A percentile compares a stretch with the other conserved stretches of the same genome.
Evolutionary conservation across 2,888 invertebrate genomes (phyloP).

Genomic region (Rotaria socialis): DNA sequence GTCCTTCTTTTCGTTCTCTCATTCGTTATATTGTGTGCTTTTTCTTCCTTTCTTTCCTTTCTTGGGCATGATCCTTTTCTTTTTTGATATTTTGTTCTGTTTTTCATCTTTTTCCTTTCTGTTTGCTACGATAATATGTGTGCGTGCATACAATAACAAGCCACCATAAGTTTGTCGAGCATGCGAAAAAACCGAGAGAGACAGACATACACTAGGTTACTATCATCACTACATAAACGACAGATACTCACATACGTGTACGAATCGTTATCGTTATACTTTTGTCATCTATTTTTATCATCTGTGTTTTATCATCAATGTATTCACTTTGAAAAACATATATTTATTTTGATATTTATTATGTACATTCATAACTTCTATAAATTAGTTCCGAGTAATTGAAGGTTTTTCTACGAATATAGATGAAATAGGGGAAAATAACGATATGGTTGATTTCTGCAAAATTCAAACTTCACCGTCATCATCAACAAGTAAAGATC

Average conservation of each 20-base stretch:
- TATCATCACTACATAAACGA: background rate
- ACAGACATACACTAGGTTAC: background rate
- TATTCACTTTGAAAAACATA: background rate
- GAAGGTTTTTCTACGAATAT: background rate
- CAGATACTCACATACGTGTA: background rate
- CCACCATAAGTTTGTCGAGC: background rate
- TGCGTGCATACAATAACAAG: background rate
- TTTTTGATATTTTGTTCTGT: background rate
- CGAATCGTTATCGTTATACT: background rate
- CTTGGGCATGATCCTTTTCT: background rate
- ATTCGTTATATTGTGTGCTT: background rate
- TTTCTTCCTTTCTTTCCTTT: background rate
- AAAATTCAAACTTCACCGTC: background rate
- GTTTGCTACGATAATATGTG: background rate
- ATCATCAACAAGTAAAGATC: constrained; percentile 1
- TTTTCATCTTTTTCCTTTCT: background rate
- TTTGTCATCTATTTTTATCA: constrained; percentile 19
- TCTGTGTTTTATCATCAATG: background rate
- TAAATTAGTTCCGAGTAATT: background rate
- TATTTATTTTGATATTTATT: background rate
- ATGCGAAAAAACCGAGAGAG: background rate
- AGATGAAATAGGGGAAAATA: no score
- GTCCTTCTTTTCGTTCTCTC: background rate
- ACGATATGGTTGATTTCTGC: background rate
- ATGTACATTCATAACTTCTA: no score